A percentile compares a stretch with the other conserved stretches of the same genome.
These are phyloP conservation scores for Polyploca ridens DNA, from an alignment of 2,888 invertebrate species.

Conservation along the genomic window DNA sequence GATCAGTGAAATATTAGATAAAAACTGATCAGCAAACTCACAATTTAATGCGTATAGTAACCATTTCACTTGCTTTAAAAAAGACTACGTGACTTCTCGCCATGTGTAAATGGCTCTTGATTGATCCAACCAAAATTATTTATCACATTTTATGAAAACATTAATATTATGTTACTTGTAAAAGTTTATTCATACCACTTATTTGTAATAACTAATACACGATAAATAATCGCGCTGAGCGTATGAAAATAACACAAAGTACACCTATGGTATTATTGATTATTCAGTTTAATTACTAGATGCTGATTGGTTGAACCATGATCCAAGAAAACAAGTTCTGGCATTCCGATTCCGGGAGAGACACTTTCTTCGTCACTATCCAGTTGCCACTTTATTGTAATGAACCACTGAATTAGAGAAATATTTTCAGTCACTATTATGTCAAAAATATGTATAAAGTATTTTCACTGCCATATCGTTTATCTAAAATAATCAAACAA, in stretches of 20 bases:
- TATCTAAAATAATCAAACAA: too few relatives aligned
- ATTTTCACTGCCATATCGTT: too few relatives aligned
- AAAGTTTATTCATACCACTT: neutral
- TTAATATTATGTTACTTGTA: neutral
- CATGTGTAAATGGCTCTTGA: slow-evolving; percentile 81
- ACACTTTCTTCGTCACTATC: too few relatives aligned
- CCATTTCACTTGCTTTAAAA: slow-evolving; percentile 39
- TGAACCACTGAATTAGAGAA: too few relatives aligned
- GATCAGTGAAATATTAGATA: slow-evolving; percentile 12
- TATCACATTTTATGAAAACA: neutral
- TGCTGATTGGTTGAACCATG: neutral
- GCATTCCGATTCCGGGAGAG: too few relatives aligned
- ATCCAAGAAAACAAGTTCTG: too few relatives aligned
- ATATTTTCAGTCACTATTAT: too few relatives aligned
- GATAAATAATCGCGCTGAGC: too few relatives aligned
- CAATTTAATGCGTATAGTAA: slow-evolving; percentile 31
- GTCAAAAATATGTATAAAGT: too few relatives aligned
- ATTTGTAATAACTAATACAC: neutral
- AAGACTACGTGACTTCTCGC: slow-evolving; percentile 81
- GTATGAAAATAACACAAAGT: neutral
- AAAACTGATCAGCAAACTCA: slow-evolving; percentile 24
- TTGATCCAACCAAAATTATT: slow-evolving; percentile 22
- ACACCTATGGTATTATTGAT: neutral
- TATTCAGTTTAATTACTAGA: neutral
- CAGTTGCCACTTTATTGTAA: too few relatives aligned